These are phyloP conservation scores for Troides aeacus DNA, from an alignment of 2,888 invertebrate species.

Conservation along the genomic window DNA sequence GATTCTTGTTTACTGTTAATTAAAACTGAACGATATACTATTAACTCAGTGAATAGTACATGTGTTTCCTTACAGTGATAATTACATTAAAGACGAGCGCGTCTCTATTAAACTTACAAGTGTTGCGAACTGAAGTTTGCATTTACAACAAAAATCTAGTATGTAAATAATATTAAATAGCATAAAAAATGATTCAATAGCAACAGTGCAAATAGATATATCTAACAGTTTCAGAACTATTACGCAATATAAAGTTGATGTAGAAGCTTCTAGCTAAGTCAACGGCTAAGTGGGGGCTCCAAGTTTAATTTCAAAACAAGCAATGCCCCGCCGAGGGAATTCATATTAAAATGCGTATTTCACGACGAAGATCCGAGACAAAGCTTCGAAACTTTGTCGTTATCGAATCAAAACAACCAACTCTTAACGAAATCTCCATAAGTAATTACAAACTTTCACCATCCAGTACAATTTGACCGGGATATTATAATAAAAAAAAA, in stretches of 20 bases:
- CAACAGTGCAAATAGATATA: background rate
- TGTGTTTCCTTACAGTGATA: no score
- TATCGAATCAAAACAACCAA: constrained; percentile 37
- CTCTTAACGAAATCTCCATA: constrained; percentile 36
- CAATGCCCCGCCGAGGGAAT: constrained; percentile 18
- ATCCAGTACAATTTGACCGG: constrained; percentile 52
- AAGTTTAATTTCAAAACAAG: constrained; percentile 23
- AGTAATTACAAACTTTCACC: constrained; percentile 42
- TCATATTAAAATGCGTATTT: constrained; percentile 20
- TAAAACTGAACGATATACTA: no score
- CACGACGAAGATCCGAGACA: constrained; percentile 30
- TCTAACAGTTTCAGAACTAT: background rate
- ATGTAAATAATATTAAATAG: background rate
- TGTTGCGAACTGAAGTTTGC: background rate
- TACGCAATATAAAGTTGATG: constrained; percentile 17
- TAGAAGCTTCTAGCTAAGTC: constrained; percentile 9
- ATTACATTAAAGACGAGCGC: no score
- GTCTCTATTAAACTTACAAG: no score
- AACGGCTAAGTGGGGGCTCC: constrained; percentile 4
- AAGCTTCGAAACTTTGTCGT: constrained; percentile 35
- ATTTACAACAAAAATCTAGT: background rate
- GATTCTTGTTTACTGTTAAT: no score
- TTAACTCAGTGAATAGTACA: no score
- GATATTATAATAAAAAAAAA: constrained; percentile 35
- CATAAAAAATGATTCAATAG: background rate